These are phyloP conservation scores for Argynnis bischoffii DNA, from an alignment of 2,888 invertebrate species.

Conservation along the genomic window DNA sequence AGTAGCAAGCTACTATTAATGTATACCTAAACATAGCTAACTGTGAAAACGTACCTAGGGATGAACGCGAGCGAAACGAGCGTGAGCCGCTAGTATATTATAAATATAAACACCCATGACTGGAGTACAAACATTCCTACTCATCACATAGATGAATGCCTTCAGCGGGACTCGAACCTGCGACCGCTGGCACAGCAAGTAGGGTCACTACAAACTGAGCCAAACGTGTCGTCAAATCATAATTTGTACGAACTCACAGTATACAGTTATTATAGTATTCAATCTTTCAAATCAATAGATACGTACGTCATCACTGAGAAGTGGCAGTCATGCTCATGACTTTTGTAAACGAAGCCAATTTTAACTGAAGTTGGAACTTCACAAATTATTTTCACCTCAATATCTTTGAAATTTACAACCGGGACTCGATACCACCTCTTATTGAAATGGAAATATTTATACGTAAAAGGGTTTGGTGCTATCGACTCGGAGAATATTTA, in stretches of 20 bases:
- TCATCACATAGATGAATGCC: too few relatives aligned
- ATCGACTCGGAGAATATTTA: not conserved
- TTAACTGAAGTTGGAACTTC: conserved; percentile 30
- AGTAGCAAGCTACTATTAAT: too few relatives aligned
- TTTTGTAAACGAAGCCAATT: conserved; percentile 63
- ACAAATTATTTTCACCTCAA: conserved; percentile 35
- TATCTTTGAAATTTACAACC: conserved; percentile 29
- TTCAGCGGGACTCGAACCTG: too few relatives aligned
- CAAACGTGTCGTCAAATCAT: too few relatives aligned
- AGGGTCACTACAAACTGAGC: too few relatives aligned
- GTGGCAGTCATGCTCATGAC: conserved; percentile 45
- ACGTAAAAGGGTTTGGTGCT: not conserved
- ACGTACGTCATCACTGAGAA: conserved; percentile 21
- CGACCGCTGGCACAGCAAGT: too few relatives aligned
- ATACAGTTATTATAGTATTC: not conserved
- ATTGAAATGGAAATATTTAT: not conserved
- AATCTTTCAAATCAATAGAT: conserved; percentile 5
- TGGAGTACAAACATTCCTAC: too few relatives aligned
- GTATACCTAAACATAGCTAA: too few relatives aligned
- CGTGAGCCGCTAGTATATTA: too few relatives aligned
- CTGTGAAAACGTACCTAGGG: too few relatives aligned
- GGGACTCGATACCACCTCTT: conserved; percentile 13
- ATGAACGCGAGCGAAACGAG: too few relatives aligned
- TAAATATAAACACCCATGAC: too few relatives aligned
- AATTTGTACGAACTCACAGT: not conserved